Base-by-base conservation (phyloP, 2,113 vertebrate genomes). In the Antigone vipio region DNA sequence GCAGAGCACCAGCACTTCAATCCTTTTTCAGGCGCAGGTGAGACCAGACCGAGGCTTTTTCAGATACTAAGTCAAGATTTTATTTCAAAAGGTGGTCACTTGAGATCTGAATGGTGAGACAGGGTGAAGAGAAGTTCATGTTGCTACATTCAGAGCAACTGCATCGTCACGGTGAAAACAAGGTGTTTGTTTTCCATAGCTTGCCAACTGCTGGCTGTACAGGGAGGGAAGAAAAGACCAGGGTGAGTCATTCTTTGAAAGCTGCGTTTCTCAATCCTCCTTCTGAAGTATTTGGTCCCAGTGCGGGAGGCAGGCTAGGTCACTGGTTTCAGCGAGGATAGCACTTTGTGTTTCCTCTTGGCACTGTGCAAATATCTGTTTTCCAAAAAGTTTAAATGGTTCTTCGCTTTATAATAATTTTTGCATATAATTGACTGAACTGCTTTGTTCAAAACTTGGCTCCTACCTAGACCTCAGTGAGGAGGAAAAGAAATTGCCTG, bases 371-470 rank as follows among this genome's bases (percentile, higher is more conserved):
- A 85, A 47, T 77, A 79, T 21, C 64, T 81, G 34, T 91, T 92
- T 85, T 82, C 66, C 80, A 96, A 76, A 74, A 91, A 58, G 35
- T 88, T 95, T 72, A 91, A 85, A 85, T 22, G 22, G 23, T 40
- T 89, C 74, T 91, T 82, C 82, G 42, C 81, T 91, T 91, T 82
- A 69, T 81, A 91, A 89, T 89, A 40, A 24, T 62, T 97, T 95
- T 96, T 95, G 86, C 66, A 50, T 91, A 91, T 95, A 95, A 96
- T 93, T 95, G 84, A 96, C 91, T 95, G 89, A 92, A 81, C 53
- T 58, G 60, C 58, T 95, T 97, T 97, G 92, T 95, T 96, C 78
- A 85, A 94, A 97, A 93, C 80, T 97, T 97, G 95, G 95, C 96
- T 92, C 55, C 58, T 73, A 67, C 42, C 45, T 89, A 88, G 96